A percentile compares a stretch with the other conserved stretches of the same genome.
phyloP scores from a whole-genome alignment of 1,140 invertebrate species.

The Drosophila jambulina region DNA sequence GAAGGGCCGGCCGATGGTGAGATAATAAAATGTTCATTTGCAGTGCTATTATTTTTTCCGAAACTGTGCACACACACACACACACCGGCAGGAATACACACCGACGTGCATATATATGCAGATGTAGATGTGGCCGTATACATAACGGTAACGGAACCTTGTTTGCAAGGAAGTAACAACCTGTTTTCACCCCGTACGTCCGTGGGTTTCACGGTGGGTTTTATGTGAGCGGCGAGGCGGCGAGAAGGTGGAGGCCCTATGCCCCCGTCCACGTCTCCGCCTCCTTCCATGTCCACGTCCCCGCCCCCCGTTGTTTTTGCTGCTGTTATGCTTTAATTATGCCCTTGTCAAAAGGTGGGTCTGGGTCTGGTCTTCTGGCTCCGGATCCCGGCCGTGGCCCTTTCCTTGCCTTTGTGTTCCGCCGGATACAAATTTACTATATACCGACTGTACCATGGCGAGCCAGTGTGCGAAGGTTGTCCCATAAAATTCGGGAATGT shows the following conservation, averaged over 20 bases:
- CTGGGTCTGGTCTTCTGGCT: slow-evolving; percentile 42
- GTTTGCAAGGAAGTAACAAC: slow-evolving; percentile 83
- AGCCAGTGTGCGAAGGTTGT: slow-evolving; percentile 24
- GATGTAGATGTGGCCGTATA: slow-evolving; percentile 53
- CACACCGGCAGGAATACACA: background rate
- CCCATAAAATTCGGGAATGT: slow-evolving; percentile 52
- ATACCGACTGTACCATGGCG: slow-evolving; percentile 3
- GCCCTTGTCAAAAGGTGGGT: slow-evolving; percentile 80
- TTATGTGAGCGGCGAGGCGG: slow-evolving; percentile 12
- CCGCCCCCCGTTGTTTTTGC: slow-evolving; percentile 56
- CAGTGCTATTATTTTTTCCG: slow-evolving; percentile 47
- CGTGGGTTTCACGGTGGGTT: slow-evolving; percentile 41
- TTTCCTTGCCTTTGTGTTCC: slow-evolving; percentile 39
- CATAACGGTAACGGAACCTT: slow-evolving; percentile 82
- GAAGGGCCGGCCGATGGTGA: slow-evolving; percentile 23
- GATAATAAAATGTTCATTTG: slow-evolving; percentile 49
- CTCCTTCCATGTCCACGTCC: background rate
- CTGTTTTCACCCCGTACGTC: slow-evolving; percentile 78
- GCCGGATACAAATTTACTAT: slow-evolving; percentile 46
- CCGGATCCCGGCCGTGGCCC: slow-evolving; percentile 27
- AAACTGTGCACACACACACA: slow-evolving; percentile 25
- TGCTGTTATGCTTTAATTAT: slow-evolving; percentile 81
- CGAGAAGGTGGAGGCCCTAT: slow-evolving; percentile 1
- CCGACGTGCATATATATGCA: slow-evolving; percentile 46
- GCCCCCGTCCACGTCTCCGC: background rate